Evolutionary conservation across 2,797 vertebrate genomes (phyloP).

Genomic region (Eleutherodactylus coqui): DNA sequence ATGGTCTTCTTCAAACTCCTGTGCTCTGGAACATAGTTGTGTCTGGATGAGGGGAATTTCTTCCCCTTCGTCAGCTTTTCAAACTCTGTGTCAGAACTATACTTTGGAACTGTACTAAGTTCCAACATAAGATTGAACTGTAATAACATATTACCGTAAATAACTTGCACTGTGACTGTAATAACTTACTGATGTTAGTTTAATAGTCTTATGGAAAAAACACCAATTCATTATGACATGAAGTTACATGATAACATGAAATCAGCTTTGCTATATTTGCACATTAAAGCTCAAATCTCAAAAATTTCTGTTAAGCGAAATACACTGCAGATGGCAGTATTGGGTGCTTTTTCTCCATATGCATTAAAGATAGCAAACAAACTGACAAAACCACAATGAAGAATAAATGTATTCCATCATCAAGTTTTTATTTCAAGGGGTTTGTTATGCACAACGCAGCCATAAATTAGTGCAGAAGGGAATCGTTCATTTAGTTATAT

Average conservation of each 20-base stretch:
- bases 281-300: background rate
- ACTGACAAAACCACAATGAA: conserved; percentile 25
- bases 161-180: too few species aligned
- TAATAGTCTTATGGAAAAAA: background rate
- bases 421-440: conserved; percentile 66
- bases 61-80: too few species aligned
- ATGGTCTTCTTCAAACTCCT: too few species aligned
- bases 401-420: conserved; percentile 65
- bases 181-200: background rate
- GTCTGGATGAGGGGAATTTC: too few species aligned
- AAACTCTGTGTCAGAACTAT: too few species aligned
- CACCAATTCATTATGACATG: background rate
- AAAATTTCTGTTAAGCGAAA: background rate
- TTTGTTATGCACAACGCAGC: conserved; percentile 63
- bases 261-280: background rate
- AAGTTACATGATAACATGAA: background rate
- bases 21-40: too few species aligned
- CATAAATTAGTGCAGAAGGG: conserved; percentile 62
- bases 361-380: conserved; percentile 24
- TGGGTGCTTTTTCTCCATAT: conserved; percentile 70
- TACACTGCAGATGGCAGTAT: conserved; percentile 80
- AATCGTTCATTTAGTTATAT: conserved; percentile 59
- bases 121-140: background rate
- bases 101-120: too few species aligned
- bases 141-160: too few species aligned